Base-by-base conservation (phyloP, 2,888 invertebrate genomes). In the Agrilus cyanescens region DNA sequence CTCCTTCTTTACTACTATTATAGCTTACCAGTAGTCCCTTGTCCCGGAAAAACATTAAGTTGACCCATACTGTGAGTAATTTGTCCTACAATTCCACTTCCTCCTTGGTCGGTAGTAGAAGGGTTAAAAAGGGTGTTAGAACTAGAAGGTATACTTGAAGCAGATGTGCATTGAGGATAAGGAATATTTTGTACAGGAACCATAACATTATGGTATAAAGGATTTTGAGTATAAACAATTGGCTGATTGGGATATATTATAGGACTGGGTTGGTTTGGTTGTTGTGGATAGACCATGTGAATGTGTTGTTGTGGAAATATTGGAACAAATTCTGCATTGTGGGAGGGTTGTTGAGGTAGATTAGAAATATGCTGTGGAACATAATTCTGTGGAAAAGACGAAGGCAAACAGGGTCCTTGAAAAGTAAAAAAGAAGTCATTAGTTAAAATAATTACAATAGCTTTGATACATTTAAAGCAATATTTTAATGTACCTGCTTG, bases 151-250 rank as follows among this genome's bases (percentile, higher is more conserved):
- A 57, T 57, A 46, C 53, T 63, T 2, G 63, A 62, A 7, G 63
- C 62, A 1, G 57, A 47, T 5, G 59, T 50, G 40, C 50, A 56
- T 34, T 51, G 55, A 7, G 58, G 58, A 46, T 59, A 59, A 13
- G 47, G 44, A 14, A 46, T 31, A 37, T 47, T 46, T 34, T 45
- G 48, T 16, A 45, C 44, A 6, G 50, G 40, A 37, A 46, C 39
- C 41, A 46, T 40, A 35, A 46, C 38, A 30, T 47, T 45, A 4
- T 49, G 44, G 31, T 45, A 50, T 15, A 50, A 36, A 7, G 50
- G 49, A 37, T 46, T 51, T 32, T 48, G 61, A 10, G 61, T 45
- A 45, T 62, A 65, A 20, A 63, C 48, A 16, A 66, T 42, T n/a
- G 54, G 54, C 41, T 51, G 59, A 44, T 53, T 53, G n/a, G 58